Percentiles rank a stretch among this genome's conserved stretches.
These are phyloP conservation scores for Clostera curtula DNA, from an alignment of 2,888 invertebrate genomes.

Conservation along the genomic window DNA sequence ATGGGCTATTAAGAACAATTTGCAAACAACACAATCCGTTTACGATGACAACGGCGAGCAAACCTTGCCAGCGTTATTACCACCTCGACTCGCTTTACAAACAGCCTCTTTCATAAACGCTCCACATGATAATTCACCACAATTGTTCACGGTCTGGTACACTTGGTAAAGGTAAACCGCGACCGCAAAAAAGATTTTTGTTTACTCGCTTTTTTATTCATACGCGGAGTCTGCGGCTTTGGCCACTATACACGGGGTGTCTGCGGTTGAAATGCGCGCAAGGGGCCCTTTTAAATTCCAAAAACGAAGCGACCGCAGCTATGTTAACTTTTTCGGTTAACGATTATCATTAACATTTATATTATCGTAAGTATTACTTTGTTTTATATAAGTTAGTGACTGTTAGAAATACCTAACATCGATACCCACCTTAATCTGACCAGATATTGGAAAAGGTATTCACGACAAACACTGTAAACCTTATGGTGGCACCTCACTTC, in stretches of 20 bases:
- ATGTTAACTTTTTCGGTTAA: too few relatives aligned
- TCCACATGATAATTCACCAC: conserved; percentile 65
- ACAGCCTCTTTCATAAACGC: conserved; percentile 62
- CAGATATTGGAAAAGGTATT: too few relatives aligned
- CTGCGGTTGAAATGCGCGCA: conserved; percentile 41
- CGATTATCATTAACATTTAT: too few relatives aligned
- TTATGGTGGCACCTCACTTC: too few relatives aligned
- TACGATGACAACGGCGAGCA: conserved; percentile 41
- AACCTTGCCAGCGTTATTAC: conserved; percentile 42
- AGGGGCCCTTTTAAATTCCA: too few relatives aligned
- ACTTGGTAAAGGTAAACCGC: conserved; percentile 64
- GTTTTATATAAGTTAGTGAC: too few relatives aligned
- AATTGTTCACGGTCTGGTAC: conserved; percentile 71
- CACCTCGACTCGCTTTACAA: conserved; percentile 56
- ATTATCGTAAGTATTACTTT: too few relatives aligned
- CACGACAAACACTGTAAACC: too few relatives aligned
- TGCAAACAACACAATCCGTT: conserved; percentile 51
- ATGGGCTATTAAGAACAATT: conserved; percentile 44
- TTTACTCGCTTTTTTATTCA: conserved; percentile 59
- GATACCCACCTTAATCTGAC: too few relatives aligned
- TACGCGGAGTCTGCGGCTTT: conserved; percentile 52
- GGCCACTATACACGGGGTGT: conserved; percentile 48
- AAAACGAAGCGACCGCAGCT: too few relatives aligned
- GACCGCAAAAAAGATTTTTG: conserved; percentile 68
- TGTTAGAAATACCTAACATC: too few relatives aligned